A percentile compares a stretch with the other conserved stretches of the same genome.
Conservation (phyloP, 2,113 vertebrate species). For the Ophthalmolycus amberensis region DNA sequence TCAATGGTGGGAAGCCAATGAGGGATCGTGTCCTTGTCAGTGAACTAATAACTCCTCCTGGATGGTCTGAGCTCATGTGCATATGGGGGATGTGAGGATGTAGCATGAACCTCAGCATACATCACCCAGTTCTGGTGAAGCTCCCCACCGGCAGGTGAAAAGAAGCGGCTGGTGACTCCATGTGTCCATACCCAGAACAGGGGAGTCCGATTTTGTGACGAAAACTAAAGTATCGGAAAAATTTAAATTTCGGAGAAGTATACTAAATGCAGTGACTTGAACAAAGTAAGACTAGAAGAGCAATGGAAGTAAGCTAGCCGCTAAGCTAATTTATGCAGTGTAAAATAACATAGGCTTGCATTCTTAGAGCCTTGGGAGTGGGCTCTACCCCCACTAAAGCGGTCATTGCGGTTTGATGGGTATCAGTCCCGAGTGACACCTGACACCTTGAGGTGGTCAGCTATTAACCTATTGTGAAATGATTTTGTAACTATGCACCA, state of each 20-base stretch:
- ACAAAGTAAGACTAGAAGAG: too few relatives aligned
- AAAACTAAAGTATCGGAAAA: neutral
- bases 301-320: too few relatives aligned
- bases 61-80: neutral
- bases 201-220: slow-evolving; percentile 1
- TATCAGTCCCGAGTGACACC: too few relatives aligned
- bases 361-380: neutral
- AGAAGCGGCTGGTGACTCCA: slow-evolving; percentile 9
- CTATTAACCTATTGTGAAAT: too few relatives aligned
- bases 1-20: slow-evolving; percentile 15
- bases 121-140: neutral
- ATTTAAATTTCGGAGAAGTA: neutral
- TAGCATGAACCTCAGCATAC: slow-evolving; percentile 27
- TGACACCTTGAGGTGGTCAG: too few relatives aligned
- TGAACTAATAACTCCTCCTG: slow-evolving; percentile 9
- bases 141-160: slow-evolving; percentile 14
- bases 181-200: slow-evolving; percentile 20
- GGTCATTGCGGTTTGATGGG: too few relatives aligned
- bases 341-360: neutral
- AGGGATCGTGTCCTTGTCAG: slow-evolving; percentile 22
- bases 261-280: too few relatives aligned
- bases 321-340: too few relatives aligned
- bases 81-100: neutral
- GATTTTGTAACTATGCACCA: too few relatives aligned
- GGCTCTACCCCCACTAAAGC: too few relatives aligned